phyloP scores from a whole-genome alignment of 2,113 vertebrate species.

The Glaucidium brasilianum region DNA sequence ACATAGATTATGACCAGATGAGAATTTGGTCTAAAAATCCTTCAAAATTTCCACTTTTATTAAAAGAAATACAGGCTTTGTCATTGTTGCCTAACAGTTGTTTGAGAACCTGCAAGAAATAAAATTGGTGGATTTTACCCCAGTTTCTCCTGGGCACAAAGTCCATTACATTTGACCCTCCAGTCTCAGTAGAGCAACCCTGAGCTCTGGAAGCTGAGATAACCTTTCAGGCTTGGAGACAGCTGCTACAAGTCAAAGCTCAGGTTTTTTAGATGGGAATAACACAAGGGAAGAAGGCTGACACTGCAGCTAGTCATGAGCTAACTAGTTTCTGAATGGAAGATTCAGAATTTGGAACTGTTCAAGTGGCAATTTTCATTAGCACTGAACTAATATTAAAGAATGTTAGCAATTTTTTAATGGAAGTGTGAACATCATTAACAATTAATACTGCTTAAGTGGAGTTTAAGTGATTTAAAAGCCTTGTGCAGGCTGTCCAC shows the following conservation, averaged over 20 bases:
- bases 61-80: background rate
- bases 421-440: background rate
- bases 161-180: background rate
- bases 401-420: conserved; percentile 1
- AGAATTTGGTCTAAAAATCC: background rate
- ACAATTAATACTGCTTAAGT: conserved; percentile 25
- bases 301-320: background rate
- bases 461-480: conserved; percentile 25
- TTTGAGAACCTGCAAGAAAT: background rate
- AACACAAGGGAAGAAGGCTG: background rate
- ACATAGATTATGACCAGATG: background rate
- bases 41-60: background rate
- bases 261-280: background rate
- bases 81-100: background rate
- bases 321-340: background rate
- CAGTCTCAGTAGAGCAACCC: background rate
- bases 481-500: background rate
- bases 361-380: background rate
- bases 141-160: background rate
- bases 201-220: background rate
- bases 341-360: background rate
- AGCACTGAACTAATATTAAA: background rate
- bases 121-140: background rate
- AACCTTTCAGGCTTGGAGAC: background rate
- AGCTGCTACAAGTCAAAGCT: background rate